Evolutionary conservation across 2,113 vertebrate genomes (phyloP).

Genomic region (Urocolius indicus): DNA sequence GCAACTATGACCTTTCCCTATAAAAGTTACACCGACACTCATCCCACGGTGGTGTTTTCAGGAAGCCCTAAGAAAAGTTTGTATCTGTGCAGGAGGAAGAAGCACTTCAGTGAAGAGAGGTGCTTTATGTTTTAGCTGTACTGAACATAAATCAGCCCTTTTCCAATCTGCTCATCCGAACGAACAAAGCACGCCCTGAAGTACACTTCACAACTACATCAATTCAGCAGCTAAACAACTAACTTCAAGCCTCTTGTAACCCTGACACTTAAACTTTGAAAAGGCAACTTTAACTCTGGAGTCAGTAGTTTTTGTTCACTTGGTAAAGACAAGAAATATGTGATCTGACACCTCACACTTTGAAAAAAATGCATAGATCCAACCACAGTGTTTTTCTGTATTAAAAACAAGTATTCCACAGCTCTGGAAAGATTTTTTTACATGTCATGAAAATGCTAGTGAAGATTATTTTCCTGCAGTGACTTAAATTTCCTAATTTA

Average conservation of each 20-base stretch:
- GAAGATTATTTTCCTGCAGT: not conserved
- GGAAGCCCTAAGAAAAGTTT: not conserved
- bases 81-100: not conserved
- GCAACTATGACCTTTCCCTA: not conserved
- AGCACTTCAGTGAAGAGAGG: not conserved
- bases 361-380: not conserved
- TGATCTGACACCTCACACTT: not conserved
- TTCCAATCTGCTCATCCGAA: not conserved
- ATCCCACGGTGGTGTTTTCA: not conserved
- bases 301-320: not conserved
- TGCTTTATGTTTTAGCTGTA: not conserved
- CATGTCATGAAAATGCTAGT: not conserved
- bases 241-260: not conserved
- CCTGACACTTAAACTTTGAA: not conserved
- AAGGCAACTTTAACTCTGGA: not conserved
- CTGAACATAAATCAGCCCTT: not conserved
- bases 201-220: not conserved
- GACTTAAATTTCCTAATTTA: not conserved
- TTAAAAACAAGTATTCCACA: not conserved
- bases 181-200: not conserved
- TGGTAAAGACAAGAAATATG: not conserved
- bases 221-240: conserved; percentile 3
- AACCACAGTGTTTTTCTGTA: not conserved
- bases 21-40: not conserved
- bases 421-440: not conserved